phyloP scores from a whole-genome alignment of 2,797 vertebrate species.

The Coccyzus lansbergi region DNA sequence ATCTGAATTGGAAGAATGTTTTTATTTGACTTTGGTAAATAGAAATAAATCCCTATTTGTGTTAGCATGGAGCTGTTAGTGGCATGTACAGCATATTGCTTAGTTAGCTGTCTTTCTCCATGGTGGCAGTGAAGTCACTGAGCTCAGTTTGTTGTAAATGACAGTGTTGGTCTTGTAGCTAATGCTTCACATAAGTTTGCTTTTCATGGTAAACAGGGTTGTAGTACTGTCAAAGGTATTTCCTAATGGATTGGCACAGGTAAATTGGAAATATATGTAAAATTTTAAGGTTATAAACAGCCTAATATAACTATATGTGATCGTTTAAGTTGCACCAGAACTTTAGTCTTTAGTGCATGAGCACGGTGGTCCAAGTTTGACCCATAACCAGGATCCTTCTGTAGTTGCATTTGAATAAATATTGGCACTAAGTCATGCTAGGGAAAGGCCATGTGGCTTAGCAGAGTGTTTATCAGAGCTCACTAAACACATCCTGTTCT shows the following conservation, averaged over 20 bases:
- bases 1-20: background rate
- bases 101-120: background rate
- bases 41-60: background rate
- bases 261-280: background rate
- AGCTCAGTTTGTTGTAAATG: background rate
- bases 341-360: rapidly evolving
- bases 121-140: background rate
- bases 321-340: background rate
- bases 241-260: background rate
- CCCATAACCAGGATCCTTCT: background rate
- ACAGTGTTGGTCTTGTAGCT: background rate
- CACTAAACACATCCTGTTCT: background rate
- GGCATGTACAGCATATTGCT: background rate
- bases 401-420: background rate
- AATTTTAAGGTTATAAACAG: background rate
- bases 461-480: background rate
- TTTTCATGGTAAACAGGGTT: background rate
- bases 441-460: background rate
- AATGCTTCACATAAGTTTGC: background rate
- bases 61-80: background rate
- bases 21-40: background rate
- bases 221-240: background rate
- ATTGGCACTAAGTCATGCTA: background rate
- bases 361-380: background rate
- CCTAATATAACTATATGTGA: background rate